A percentile compares a stretch with the other conserved stretches of the same genome.
phyloP scores from a whole-genome alignment of 2,888 invertebrate species.

The Lasioglossum oenotherae region DNA sequence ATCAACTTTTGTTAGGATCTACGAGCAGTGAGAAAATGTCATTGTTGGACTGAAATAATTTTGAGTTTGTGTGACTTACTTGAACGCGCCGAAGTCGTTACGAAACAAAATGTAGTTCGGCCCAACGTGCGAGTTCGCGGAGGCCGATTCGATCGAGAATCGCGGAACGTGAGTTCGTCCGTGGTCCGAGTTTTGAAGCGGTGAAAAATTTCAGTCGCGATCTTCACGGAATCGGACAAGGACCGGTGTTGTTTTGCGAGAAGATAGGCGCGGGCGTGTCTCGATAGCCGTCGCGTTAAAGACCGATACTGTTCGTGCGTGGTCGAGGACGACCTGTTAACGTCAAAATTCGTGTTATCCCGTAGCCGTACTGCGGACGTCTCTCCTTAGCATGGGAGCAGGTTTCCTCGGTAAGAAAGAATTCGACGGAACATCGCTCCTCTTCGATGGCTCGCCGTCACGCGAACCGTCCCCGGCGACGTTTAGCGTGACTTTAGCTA shows the following conservation, averaged over 20 bases:
- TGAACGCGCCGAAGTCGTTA: not conserved
- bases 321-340: not conserved
- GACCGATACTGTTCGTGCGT: constrained; percentile 9
- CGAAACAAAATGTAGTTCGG: not conserved
- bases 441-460: constrained; percentile 46
- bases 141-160: not conserved
- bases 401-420: constrained; percentile 12
- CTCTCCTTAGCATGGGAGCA: constrained; percentile 12
- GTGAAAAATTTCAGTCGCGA: not conserved
- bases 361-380: constrained; percentile 13
- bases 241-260: not conserved
- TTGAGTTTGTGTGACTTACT: not conserved
- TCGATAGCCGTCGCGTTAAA: constrained; percentile 1
- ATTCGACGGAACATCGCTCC: constrained; percentile 45
- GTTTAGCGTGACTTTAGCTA: constrained; percentile 32
- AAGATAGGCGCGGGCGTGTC: not conserved
- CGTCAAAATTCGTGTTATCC: constrained; percentile 5
- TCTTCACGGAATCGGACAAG: constrained; percentile 1
- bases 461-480: constrained; percentile 33
- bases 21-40: too few relatives aligned
- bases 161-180: not conserved
- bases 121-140: not conserved
- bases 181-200: not conserved
- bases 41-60: too few relatives aligned
- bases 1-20: not conserved